Evolutionary conservation across 2,113 vertebrate species (phyloP).

Genomic region (Clupea harengus): DNA sequence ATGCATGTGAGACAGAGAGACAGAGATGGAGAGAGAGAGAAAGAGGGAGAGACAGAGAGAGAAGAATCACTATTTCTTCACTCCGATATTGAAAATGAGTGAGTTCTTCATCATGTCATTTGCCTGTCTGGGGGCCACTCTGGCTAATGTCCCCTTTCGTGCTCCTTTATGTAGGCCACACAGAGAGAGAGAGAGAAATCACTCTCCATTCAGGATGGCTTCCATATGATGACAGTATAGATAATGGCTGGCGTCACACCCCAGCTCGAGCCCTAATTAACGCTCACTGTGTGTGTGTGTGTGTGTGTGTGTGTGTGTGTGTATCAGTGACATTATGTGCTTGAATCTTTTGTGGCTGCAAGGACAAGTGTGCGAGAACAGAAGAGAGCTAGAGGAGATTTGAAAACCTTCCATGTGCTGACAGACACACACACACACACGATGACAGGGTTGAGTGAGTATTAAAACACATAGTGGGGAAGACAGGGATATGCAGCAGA

Average conservation of each 20-base stretch:
- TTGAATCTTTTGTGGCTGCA: background rate
- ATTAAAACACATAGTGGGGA: background rate
- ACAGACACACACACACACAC: too few species aligned
- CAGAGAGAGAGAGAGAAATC: background rate
- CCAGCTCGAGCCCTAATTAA: conserved; percentile 38
- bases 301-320: background rate
- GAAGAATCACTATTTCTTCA: background rate
- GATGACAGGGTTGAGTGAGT: too few species aligned
- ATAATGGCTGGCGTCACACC: conserved; percentile 27
- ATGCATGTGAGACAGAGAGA: background rate
- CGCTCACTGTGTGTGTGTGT: background rate
- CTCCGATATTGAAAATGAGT: background rate
- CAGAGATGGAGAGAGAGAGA: too few species aligned
- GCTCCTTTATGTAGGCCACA: background rate
- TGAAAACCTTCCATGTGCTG: too few species aligned
- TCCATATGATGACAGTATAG: conserved; percentile 27
- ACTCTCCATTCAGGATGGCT: background rate
- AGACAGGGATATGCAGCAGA: too few species aligned
- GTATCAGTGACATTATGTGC: background rate
- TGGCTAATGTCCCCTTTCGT: background rate
- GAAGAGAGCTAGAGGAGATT: too few species aligned
- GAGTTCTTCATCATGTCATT: background rate
- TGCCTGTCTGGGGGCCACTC: background rate
- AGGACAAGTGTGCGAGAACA: too few species aligned
- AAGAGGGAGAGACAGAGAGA: too few species aligned